Evolutionary conservation across 1,140 invertebrate species (phyloP).

Genomic region (Subanguina moxae): DNA sequence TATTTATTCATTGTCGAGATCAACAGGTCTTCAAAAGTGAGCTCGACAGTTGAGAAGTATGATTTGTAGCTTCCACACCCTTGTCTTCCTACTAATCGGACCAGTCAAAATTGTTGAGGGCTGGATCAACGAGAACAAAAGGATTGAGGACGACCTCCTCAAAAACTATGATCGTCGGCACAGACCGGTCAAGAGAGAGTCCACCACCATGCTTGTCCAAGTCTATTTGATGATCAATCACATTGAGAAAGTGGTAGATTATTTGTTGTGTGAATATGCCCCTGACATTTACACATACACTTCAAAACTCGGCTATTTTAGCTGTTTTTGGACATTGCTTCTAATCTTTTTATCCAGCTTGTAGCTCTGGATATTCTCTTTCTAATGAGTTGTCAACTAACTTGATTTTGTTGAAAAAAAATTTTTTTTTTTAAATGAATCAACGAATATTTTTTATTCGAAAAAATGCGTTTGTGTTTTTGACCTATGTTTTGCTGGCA

Average conservation of each 20-base stretch:
- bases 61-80: too few relatives aligned
- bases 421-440: too few relatives aligned
- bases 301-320: background rate
- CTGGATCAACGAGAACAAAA: constrained; percentile 26
- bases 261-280: background rate
- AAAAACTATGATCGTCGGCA: constrained; percentile 43
- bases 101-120: background rate
- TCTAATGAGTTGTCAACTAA: background rate
- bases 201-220: constrained; percentile 36
- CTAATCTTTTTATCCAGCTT: background rate
- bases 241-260: constrained; percentile 44
- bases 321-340: background rate
- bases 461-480: too few relatives aligned
- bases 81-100: background rate
- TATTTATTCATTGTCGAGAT: too few relatives aligned
- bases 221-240: constrained; percentile 45
- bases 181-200: constrained; percentile 43
- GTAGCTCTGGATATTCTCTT: too few relatives aligned
- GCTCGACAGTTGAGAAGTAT: too few relatives aligned
- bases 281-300: background rate
- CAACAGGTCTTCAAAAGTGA: too few relatives aligned
- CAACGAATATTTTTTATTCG: too few relatives aligned
- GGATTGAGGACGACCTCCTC: constrained; percentile 33
- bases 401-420: too few relatives aligned
- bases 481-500: too few relatives aligned